Evolutionary conservation across 2,888 invertebrate species (phyloP), one percentile per base, ranked within the genome.

Genomic region (Argyresthia goedartella): DNA sequence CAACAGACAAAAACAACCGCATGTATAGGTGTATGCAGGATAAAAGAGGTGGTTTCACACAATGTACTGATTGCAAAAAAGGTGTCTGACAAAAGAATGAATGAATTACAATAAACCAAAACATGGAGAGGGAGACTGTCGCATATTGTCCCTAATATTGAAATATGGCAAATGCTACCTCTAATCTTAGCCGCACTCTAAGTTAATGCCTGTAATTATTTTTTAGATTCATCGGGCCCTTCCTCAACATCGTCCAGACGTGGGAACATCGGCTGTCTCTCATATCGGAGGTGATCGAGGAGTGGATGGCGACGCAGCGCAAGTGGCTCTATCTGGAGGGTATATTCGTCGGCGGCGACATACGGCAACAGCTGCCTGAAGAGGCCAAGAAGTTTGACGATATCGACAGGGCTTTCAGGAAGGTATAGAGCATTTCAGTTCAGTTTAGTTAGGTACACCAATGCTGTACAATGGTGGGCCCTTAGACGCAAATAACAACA

Each of bases 321-420:
- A 96, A 95, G 71, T 97, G 97, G 97, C 87, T 96, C 58, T 96
- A 97, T 68, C 81, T 97, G 57, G 97, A 97, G 70, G 96, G 96
- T 0, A 96, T 97, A 56, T 97, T 97, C 71, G 91, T 96, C 0
- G 95, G 94, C 0, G 95, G 95, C 6, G 97, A 97, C 67, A 96
- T 97, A 58, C 87, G 96, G 50, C 77, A 90, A 0, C 96, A 97
- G 67, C 79, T 97, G 51, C 96, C 96, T 0, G 95, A 96, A 1
- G 96, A 96, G 69, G 95, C 96, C 0, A 92, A 91, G 71, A 95
- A 94, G 72, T 97, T 97, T 74, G 96, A 97, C 67, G 92, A 93
- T 56, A 95, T 97, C 60, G 96, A 97, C 71, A 92, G 90, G 69
- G 71, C 88, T 1, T 97, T 94, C 76, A 90, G 92, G 66, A 91